phyloP scores from a whole-genome alignment of 2,113 vertebrate genomes.

The Egretta garzetta region DNA sequence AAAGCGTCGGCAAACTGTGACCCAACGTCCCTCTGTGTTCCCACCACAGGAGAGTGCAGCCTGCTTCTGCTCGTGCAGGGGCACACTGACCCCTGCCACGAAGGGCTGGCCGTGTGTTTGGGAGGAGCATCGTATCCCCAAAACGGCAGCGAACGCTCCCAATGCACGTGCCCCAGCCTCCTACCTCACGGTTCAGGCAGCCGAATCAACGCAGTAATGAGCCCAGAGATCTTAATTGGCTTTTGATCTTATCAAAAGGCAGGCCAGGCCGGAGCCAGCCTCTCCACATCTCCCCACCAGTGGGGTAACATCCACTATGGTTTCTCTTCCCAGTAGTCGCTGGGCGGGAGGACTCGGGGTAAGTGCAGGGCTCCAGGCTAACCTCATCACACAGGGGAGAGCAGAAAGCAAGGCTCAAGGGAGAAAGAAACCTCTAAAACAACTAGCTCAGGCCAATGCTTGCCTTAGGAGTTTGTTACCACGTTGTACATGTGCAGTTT shows the following conservation, averaged over 20 bases:
- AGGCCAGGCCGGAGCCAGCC: background rate
- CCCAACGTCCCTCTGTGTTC: background rate
- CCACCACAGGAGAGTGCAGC: fast-evolving
- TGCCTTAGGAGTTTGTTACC: background rate
- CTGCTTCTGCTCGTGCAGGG: background rate
- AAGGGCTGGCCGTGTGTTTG: fast-evolving
- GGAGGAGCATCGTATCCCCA: background rate
- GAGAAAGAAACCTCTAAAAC: background rate
- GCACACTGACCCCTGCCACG: fast-evolving
- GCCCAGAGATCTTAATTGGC: background rate
- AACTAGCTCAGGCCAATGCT: fast-evolving
- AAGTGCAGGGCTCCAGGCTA: background rate
- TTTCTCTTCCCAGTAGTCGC: background rate
- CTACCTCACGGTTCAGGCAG: background rate
- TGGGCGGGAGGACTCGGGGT: background rate
- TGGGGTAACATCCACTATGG: fast-evolving
- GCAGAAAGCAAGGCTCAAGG: background rate
- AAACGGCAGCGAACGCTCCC: fast-evolving
- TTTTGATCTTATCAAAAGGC: background rate
- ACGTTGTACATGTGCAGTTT: fast-evolving
- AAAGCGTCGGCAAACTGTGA: background rate
- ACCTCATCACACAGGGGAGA: background rate
- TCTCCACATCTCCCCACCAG: background rate
- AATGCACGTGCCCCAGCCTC: fast-evolving
- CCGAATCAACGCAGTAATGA: fast-evolving